Base-by-base conservation (phyloP, 1,140 invertebrate genomes). In the Macrotrachela quadricornifera region DNA sequence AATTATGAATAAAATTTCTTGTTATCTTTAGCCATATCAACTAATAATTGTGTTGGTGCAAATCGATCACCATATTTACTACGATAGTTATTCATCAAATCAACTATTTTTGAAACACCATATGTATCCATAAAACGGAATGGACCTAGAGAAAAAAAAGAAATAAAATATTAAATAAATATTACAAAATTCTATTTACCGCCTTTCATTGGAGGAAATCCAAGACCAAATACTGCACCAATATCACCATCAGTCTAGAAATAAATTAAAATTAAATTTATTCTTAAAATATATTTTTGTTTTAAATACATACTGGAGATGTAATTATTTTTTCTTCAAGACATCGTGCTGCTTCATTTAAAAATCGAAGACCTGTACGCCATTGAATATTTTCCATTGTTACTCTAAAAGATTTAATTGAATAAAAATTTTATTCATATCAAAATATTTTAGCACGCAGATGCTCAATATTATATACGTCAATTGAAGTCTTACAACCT, bases 171-270 rank as follows among this genome's bases (percentile, higher is more conserved):
- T 4, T 30, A 8, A 30, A 30, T 2, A 30, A 30, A 30, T 8
- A 30, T 4, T 4, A 30, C 2, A 30, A 4, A 8, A 4, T 30
- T 30, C 8, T 30, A 30, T 30, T 30, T 30, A 30, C 21, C 21
- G 67, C 92, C 94, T 18, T 83, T 80, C 71, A 96, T 96, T 71
- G 92, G 91, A 30, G 94, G 94, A 71, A 99, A 99, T 15, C 94
- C 94, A 53, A 99, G 75, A 54, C 94, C 94, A 69, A 99, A 99
- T 1, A 99, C 94, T 44, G 90, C 90, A 56, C 92, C 94, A 58
- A 99, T 79, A 69, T 99, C 91, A 56, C 90, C 94, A 72, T 99
- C 94, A 64, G 91, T 68, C 80, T 83, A 59, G 15, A 63, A 64
- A 51, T 45, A 57, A 57, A 57, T 57, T 4, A 44, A 49, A 41